These are phyloP conservation scores for Typhlomys cinereus DNA, from an alignment of 2,113 vertebrate genomes.

Conservation along the genomic window DNA sequence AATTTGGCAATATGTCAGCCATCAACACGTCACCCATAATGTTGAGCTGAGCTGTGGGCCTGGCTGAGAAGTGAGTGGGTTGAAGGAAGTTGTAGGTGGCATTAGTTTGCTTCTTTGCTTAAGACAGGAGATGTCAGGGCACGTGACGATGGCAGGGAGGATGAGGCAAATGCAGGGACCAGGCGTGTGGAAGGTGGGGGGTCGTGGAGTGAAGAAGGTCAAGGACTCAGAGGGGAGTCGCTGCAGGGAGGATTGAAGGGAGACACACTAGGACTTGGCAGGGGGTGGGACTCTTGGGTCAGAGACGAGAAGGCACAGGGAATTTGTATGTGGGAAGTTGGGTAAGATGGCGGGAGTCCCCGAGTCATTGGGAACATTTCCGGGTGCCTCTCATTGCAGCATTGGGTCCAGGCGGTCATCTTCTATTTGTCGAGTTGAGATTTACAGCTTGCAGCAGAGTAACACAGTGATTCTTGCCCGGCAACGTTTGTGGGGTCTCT, in stretches of 20 bases:
- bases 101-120: neutral
- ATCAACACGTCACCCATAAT: no score
- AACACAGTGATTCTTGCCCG: no score
- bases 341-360: no score
- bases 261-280: no score
- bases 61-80: fast-evolving
- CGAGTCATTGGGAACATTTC: fast-evolving
- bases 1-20: fast-evolving
- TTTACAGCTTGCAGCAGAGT: no score
- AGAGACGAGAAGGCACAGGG: fast-evolving
- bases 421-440: no score
- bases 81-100: fast-evolving
- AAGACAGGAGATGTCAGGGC: fast-evolving
- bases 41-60: neutral
- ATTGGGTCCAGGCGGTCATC: no score
- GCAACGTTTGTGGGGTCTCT: no score
- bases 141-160: neutral
- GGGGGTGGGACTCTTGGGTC: neutral
- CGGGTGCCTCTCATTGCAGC: no score
- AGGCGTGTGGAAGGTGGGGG: no score
- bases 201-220: neutral
- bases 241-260: neutral
- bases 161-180: neutral
- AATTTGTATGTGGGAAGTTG: fast-evolving
- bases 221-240: neutral